Conservation (phyloP, 2,113 vertebrate species). For the Carassius auratus region DNA sequence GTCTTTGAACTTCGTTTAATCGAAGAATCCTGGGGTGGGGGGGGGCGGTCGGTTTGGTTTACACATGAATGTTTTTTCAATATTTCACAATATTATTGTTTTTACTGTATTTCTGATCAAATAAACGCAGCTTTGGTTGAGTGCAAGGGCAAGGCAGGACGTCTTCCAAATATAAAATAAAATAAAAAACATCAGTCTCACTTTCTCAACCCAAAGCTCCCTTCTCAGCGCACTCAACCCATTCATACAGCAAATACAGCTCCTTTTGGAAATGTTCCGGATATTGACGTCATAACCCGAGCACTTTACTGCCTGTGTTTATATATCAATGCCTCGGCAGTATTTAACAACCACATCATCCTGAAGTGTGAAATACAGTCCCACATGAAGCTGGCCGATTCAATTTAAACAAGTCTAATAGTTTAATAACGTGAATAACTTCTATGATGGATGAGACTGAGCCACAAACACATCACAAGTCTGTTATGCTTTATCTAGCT, state of each 20-base stretch:
- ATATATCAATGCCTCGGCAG: not conserved
- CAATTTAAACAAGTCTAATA: not conserved
- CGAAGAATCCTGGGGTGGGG: not conserved
- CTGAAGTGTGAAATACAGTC: not conserved
- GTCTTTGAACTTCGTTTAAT: not conserved
- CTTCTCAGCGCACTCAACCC: not conserved
- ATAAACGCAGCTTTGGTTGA: not conserved
- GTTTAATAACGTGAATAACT: not conserved
- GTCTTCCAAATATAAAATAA: not conserved
- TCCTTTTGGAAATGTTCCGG: not conserved
- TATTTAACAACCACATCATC: not conserved
- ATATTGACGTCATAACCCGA: not conserved
- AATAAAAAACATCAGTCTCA: not conserved
- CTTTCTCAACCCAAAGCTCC: not conserved
- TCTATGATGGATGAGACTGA: not conserved
- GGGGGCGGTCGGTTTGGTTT: too few species aligned
- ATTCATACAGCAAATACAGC: not conserved
- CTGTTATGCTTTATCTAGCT: not conserved
- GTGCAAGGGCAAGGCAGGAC: not conserved
- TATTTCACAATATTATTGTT: not conserved
- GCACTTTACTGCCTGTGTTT: conserved; percentile 18
- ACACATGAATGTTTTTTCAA: too few species aligned
- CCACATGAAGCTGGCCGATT: not conserved
- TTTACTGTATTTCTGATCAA: not conserved
- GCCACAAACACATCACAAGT: not conserved